phyloP scores from a whole-genome alignment of 1,140 invertebrate species.

The Pissodes strobi region DNA sequence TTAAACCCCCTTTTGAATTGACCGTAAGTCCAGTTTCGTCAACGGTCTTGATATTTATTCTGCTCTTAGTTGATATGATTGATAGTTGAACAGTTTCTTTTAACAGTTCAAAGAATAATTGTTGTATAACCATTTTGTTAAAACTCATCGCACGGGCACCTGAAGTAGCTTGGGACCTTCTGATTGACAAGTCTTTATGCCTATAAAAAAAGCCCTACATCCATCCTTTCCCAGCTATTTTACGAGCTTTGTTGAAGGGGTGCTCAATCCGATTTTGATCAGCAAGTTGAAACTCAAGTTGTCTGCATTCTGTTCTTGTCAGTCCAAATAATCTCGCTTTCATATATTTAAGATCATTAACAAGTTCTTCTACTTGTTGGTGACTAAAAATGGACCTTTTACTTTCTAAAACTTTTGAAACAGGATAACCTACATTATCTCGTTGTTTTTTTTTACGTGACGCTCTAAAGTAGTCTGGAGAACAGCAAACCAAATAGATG shows the following conservation, averaged over 20 bases:
- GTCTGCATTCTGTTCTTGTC: conserved; percentile 3
- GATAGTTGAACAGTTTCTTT: conserved; percentile 38
- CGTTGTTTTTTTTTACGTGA: too few species aligned
- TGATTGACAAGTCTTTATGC: too few species aligned
- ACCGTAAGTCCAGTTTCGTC: conserved; percentile 37
- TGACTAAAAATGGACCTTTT: neutral
- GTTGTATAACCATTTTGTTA: conserved; percentile 46
- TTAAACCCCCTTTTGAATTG: conserved; percentile 53
- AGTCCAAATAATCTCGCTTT: conserved; percentile 37
- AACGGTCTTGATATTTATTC: conserved; percentile 43
- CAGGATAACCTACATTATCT: too few species aligned
- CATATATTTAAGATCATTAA: neutral
- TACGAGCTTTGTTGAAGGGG: conserved; percentile 30
- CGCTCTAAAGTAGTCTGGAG: conserved; percentile 1
- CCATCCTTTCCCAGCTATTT: conserved; percentile 48
- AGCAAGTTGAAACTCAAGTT: conserved; percentile 37
- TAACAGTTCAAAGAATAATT: conserved; percentile 46
- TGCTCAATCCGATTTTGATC: too few species aligned
- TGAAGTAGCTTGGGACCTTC: conserved; percentile 49
- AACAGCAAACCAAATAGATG: too few species aligned
- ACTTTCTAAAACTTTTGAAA: conserved; percentile 1
- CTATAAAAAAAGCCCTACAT: conserved; percentile 46
- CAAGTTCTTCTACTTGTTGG: neutral
- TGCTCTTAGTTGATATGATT: conserved; percentile 45
- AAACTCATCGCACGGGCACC: conserved; percentile 49